Base-by-base conservation (phyloP, 2,113 vertebrate genomes). In the Atrichornis clamosus region DNA sequence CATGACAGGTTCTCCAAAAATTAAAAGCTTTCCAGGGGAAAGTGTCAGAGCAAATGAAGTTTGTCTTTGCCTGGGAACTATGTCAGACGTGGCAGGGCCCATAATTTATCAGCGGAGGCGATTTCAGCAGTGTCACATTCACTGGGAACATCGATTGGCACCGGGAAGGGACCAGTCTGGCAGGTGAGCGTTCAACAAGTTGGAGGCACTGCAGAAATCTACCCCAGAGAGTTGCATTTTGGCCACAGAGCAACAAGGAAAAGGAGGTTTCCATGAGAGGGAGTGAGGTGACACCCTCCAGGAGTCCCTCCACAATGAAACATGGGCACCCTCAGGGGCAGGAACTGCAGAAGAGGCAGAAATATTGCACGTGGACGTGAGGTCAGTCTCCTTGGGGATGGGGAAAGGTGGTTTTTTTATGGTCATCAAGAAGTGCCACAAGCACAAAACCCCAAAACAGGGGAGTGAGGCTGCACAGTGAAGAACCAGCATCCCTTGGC, bases 21-120 rank as follows among this genome's bases (percentile, higher is more conserved):
- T 12, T 50, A 72, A 84, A 95, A 92, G 89, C 93, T 65, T 93
- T 94, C 84, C 92, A 41, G 82, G 87, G 84, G 20, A 83, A 84
- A 80, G 74, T 12, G 47, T 78, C 85, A 44, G 63, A 69, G 69
- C 76, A 68, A 65, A 90, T 30, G 73, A 79, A 41, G 27, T 76
- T 69, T 60, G 75, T 13, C 32, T 69, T 85, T 59, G 63, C 74
- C 81, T 79, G 52, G 92, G 62, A 42, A 53, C 53, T 27, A 9
- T 52, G 80, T 78, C 75, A 37, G 46, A 91, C 0, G 0, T 21
- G 6, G 41, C 8, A 0, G 87, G 49, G 77, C 85, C 91, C 86
- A 24, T 81, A 65, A 46, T 35, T 85, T 62, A 22, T 88, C 84
- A 81, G 47, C 28, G 0, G 78, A 82, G 77, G 85, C 11, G 33